These are phyloP conservation scores for Neoseiulus cucumeris DNA, from an alignment of 1,140 invertebrate genomes.

Conservation along the genomic window DNA sequence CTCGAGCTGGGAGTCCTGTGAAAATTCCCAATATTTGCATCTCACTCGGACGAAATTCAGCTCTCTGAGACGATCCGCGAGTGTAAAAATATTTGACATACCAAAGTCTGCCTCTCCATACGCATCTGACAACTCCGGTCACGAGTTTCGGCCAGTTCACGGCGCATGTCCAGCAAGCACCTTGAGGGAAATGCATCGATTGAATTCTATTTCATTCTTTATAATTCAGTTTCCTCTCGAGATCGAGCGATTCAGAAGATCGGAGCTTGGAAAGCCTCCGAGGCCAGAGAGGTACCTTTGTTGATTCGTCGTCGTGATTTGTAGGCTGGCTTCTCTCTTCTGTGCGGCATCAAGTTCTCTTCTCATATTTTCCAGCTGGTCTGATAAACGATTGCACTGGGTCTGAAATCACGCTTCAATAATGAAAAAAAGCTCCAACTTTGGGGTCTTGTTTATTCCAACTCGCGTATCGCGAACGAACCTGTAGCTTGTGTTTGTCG, in stretches of 20 bases:
- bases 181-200: neutral
- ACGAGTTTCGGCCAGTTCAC: neutral
- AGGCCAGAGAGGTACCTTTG: too few relatives aligned
- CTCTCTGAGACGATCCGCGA: neutral
- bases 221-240: too few relatives aligned
- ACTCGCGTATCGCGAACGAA: neutral
- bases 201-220: too few relatives aligned
- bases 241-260: too few relatives aligned
- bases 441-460: neutral
- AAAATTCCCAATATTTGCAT: neutral
- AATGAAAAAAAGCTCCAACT: neutral
- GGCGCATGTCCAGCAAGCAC: constrained; percentile 1
- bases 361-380: neutral
- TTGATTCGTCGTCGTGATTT: constrained; percentile 7
- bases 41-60: too few relatives aligned
- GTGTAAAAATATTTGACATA: neutral
- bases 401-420: neutral
- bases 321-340: constrained; percentile 1
- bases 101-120: constrained; percentile 4
- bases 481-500: constrained; percentile 3
- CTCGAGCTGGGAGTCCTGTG: constrained; percentile 5
- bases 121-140: neutral
- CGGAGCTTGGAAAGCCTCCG: too few relatives aligned
- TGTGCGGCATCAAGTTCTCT: neutral
- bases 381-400: neutral